Base-by-base conservation (phyloP, 2,797 vertebrate species). In the Sylvilagus floridanus region DNA sequence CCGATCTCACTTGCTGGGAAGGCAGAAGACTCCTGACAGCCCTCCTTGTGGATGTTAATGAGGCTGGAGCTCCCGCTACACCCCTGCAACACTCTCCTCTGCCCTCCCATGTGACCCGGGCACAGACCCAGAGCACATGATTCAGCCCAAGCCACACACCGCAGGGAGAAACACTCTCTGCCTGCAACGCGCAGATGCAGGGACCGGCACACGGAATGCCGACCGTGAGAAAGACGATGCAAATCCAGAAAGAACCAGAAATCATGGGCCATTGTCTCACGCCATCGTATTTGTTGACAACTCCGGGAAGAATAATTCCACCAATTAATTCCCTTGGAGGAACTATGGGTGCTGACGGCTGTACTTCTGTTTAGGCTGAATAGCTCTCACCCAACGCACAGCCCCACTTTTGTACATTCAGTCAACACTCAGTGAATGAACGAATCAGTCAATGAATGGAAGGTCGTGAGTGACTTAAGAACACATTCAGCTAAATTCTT, bases 11-110 rank as follows among this genome's bases (percentile, higher is more conserved):
- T 0, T 1, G 63, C 28, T 0, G 0, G 60, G 52, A 50, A 57
- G 0, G 4, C 21, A 28, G 35, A 54, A 57, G 30, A 5, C 47
- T 12, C 50, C n/a, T 0, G 2, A 8, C 1, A 8, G 2, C 0
- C 88, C 17, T 24, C 54, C 78, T 16, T 0, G 35, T 32, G 4
- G 42, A 2, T 12, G 68, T 4, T 54, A 12, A 32, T 5, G 47
- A 83, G 32, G 42, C 60, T 7, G 11, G 7, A 12, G 57, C 8
- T 50, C 19, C 9, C 2, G 14, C 19, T 57, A 19, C n/a, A 9
- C 19, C 76, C 60, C 35, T 13, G 50, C 37, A 47, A 22, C 22
- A 21, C 24, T 69, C 83, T 68, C 82, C 11, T 60, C 57, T 93
- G 42, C 93, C 89, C 22, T 84, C 65, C 77, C 92, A 66, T 5